Percentiles rank a stretch among this genome's conserved stretches.
Conservation (phyloP, 2,797 vertebrate species). For the Tympanoctomys barrerae region DNA sequence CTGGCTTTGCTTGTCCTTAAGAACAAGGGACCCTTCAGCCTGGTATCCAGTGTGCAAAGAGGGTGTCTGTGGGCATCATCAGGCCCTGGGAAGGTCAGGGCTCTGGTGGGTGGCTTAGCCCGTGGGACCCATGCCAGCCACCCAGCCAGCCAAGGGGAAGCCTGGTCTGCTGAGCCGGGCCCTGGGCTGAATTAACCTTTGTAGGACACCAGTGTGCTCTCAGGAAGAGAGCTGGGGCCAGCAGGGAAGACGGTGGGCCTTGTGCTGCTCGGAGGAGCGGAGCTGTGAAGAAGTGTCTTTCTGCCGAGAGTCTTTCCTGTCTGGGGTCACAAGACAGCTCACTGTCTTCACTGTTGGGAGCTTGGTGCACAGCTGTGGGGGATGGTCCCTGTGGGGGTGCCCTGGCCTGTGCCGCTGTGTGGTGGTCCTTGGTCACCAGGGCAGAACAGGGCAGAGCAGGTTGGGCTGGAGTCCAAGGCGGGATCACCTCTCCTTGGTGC, state of each 20-base stretch:
- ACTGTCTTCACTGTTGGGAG: not conserved
- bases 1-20: not conserved
- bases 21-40: not conserved
- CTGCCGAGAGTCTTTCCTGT: conserved; percentile 39
- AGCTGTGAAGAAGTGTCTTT: not conserved
- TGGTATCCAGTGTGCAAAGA: not conserved
- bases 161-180: not conserved
- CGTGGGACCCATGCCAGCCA: not conserved
- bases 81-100: not conserved
- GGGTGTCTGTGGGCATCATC: not conserved
- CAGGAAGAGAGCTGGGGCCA: not conserved
- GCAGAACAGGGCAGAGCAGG: not conserved
- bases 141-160: not conserved
- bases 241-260: not conserved
- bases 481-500: not conserved
- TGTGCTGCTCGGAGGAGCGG: not conserved
- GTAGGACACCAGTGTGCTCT: not conserved
- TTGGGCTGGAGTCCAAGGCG: not conserved
- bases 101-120: not conserved
- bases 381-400: not conserved
- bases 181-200: conserved; percentile 2
- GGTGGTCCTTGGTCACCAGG: not conserved
- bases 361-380: not conserved
- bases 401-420: not conserved
- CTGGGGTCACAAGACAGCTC: not conserved